A percentile compares a stretch with the other conserved stretches of the same genome.
These are phyloP conservation scores for Montipora foliosa DNA, from an alignment of 64 coral and sea anemone species.

Conservation along the genomic window DNA sequence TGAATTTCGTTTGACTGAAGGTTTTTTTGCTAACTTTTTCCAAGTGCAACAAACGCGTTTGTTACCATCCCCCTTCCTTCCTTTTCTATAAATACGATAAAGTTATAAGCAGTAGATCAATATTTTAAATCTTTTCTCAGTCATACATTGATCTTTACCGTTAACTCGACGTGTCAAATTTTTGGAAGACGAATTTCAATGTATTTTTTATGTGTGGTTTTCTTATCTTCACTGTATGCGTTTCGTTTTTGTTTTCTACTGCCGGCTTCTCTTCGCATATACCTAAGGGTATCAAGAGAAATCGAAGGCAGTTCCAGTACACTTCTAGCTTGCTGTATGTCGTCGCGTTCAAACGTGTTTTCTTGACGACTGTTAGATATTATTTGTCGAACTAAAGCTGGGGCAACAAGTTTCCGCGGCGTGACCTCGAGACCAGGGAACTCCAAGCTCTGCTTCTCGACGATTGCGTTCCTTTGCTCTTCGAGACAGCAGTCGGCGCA, in stretches of 20 bases:
- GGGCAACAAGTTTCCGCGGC: conserved; percentile 78
- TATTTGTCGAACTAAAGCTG: conserved; percentile 70
- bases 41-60: too few species aligned
- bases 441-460: conserved; percentile 71
- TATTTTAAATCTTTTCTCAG: not conserved
- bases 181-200: conserved; percentile 94
- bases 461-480: conserved; percentile 69
- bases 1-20: too few species aligned
- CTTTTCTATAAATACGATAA: not conserved
- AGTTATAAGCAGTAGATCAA: not conserved
- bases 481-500: conserved; percentile 77
- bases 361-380: not conserved
- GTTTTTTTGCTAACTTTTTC: too few species aligned
- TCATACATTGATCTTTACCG: too few species aligned
- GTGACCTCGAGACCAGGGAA: conserved; percentile 90
- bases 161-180: conserved; percentile 29
- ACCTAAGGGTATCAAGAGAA: conserved; percentile 73
- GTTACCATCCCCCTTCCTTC: too few species aligned
- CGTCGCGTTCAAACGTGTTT: conserved; percentile 4
- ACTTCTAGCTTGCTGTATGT: conserved; percentile 34
- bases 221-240: conserved; percentile 5
- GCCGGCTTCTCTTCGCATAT: conserved; percentile 81
- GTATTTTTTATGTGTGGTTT: conserved; percentile 71
- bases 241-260: conserved; percentile 78
- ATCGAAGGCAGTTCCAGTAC: conserved; percentile 62